These are phyloP conservation scores for Agonopterix arenella DNA, from an alignment of 2,888 invertebrate species.

Conservation along the genomic window DNA sequence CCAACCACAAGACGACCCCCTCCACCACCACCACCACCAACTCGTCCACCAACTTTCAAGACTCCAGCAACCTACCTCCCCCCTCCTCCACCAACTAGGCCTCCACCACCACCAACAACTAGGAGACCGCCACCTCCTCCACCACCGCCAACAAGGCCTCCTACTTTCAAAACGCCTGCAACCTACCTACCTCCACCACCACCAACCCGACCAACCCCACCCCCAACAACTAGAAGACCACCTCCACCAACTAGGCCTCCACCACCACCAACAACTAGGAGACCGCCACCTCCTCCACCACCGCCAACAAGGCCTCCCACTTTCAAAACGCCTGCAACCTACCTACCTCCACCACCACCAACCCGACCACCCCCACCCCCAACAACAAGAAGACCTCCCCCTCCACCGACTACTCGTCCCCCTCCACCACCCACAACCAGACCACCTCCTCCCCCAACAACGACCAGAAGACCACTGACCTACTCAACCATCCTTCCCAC, in stretches of 20 bases:
- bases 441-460: conserved; percentile 5
- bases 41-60: conserved; percentile 10
- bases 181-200: conserved; percentile 11
- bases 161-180: conserved; percentile 18
- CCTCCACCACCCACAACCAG: conserved; percentile 11
- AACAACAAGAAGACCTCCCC: neutral
- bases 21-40: neutral
- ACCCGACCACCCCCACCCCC: conserved; percentile 7
- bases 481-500: conserved; percentile 12
- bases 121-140: too few species aligned
- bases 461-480: conserved; percentile 6
- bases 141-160: neutral
- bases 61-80: conserved; percentile 15
- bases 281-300: too few species aligned
- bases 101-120: conserved; percentile 4
- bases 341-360: conserved; percentile 10
- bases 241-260: neutral
- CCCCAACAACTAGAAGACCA: neutral
- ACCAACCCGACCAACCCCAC: conserved; percentile 1
- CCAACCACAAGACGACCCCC: conserved; percentile 5
- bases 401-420: conserved; percentile 5
- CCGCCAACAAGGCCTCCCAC: too few species aligned
- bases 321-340: conserved; percentile 2
- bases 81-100: conserved; percentile 5
- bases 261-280: conserved; percentile 2